Evolutionary conservation across 2,797 vertebrate genomes (phyloP), one percentile per base, ranked within the genome.

Genomic region (Fratercula arctica): DNA sequence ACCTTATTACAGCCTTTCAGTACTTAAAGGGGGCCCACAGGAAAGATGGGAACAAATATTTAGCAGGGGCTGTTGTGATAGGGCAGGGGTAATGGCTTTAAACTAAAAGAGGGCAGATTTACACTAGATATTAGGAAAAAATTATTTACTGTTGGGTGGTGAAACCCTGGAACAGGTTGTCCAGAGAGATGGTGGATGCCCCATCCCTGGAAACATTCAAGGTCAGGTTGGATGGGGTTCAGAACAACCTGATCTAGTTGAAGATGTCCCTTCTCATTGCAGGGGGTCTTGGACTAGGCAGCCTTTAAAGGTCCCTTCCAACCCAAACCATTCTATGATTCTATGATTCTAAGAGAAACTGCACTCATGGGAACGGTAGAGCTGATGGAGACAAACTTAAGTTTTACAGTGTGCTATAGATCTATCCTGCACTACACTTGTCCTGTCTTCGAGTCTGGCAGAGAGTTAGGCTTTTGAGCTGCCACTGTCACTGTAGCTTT

Each of bases 291-390:
- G 29, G 53, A 19, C 54, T 33, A 33, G 37, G 41, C 20, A 26
- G 10, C 12, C 60, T 29, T 41, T 41, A 41, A 63, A 29, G 39
- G 26, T 63, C 26, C 37, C 9, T 41, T 63, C 61, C 18, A 41
- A 41, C 13, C 26, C 17, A 29, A 29, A 63, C 6, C 12, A 14
- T 63, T 41, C 39, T 63, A 41, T 29, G 61, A 20, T 63, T 41
- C 28, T 41, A 41, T 5, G 39, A 41, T 41, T 63, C 12, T 63
- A 51, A 68, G 26, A 66, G 45, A 66, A 89, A 53, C 2, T 9
- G 16, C 18, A 21, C 10, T 39, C 0, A 0, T 43, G 25, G 21
- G 24, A 73, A n/a, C 28, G 11, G 14, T 69, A 24, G 37, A 76
- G 8, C 8, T 54, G 57, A n/a, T 19, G 28, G 31, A 67, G 35